These are phyloP conservation scores for Tetramorium alpestre DNA, from an alignment of 1,140 invertebrate genomes.

Conservation along the genomic window DNA sequence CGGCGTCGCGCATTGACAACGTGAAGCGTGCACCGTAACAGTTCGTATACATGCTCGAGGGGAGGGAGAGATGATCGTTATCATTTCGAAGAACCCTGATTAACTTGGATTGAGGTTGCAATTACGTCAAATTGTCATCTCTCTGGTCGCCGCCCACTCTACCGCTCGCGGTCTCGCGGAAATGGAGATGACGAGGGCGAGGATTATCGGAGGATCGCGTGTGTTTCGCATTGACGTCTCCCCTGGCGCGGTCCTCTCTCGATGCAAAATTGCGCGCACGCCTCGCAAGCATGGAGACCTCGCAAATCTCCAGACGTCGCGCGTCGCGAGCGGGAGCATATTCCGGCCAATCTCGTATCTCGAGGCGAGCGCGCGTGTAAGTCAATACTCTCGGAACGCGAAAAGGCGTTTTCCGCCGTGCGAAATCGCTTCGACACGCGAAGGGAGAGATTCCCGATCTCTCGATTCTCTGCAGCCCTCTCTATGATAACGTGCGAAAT, in stretches of 20 bases:
- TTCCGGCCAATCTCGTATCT: slow-evolving; percentile 38
- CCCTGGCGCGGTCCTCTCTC: neutral
- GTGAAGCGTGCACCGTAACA: neutral
- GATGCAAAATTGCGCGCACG: slow-evolving; percentile 43
- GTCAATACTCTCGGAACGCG: slow-evolving; percentile 50
- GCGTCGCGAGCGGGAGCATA: slow-evolving; percentile 1
- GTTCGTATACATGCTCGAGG: neutral
- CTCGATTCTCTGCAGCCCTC: slow-evolving; percentile 24
- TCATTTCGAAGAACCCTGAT: neutral
- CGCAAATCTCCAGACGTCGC: slow-evolving; percentile 41
- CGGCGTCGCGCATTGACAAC: neutral
- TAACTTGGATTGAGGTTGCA: neutral
- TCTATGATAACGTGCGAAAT: slow-evolving; percentile 34
- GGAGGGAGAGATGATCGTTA: neutral
- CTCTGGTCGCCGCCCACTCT: neutral
- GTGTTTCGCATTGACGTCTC: neutral
- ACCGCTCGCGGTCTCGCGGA: neutral
- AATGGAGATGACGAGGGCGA: neutral
- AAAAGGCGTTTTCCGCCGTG: slow-evolving; percentile 42
- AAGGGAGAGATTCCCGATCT: slow-evolving; percentile 18
- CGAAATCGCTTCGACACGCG: slow-evolving; percentile 24
- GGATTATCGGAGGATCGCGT: neutral
- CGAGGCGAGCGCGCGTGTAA: slow-evolving; percentile 43
- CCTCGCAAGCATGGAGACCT: slow-evolving; percentile 31
- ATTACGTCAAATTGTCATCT: neutral